Percentiles rank a stretch among this genome's conserved stretches.
Conservation (phyloP, 2,113 vertebrate genomes). For the Ctenodactylus gundi region DNA sequence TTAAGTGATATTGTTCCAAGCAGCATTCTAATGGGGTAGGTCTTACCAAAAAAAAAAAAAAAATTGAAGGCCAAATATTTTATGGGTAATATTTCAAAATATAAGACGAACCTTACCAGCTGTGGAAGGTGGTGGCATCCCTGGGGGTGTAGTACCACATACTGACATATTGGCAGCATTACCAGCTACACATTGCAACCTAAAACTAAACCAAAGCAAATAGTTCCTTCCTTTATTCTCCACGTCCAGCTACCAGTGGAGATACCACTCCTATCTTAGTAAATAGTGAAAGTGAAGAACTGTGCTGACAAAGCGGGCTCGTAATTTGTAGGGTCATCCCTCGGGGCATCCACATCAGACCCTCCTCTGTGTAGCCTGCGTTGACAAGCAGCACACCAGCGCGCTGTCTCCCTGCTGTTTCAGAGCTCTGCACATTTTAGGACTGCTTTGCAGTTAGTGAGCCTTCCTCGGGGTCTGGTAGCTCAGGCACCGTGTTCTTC, state of each 20-base stretch:
- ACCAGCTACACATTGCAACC: too few species aligned
- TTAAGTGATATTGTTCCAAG: background rate
- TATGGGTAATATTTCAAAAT: background rate
- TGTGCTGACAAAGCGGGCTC: background rate
- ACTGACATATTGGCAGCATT: background rate
- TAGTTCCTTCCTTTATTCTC: background rate
- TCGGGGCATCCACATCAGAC: background rate
- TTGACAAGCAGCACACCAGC: background rate
- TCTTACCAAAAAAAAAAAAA: background rate
- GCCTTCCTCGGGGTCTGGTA: constrained; percentile 2
- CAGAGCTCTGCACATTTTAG: background rate
- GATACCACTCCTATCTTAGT: background rate
- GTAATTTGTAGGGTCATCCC: background rate
- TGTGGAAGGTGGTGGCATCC: background rate
- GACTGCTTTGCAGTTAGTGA: background rate
- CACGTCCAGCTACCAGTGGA: background rate
- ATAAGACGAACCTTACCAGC: too few species aligned
- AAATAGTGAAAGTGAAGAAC: background rate
- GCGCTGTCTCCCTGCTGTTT: background rate
- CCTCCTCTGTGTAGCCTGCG: background rate
- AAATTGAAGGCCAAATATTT: background rate
- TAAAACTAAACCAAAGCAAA: background rate
- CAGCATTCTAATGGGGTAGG: background rate
- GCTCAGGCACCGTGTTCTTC: background rate
- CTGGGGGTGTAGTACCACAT: background rate